These are phyloP conservation scores for Ctenoplectra terminalis DNA, from an alignment of 1,140 invertebrate genomes.

Conservation along the genomic window DNA sequence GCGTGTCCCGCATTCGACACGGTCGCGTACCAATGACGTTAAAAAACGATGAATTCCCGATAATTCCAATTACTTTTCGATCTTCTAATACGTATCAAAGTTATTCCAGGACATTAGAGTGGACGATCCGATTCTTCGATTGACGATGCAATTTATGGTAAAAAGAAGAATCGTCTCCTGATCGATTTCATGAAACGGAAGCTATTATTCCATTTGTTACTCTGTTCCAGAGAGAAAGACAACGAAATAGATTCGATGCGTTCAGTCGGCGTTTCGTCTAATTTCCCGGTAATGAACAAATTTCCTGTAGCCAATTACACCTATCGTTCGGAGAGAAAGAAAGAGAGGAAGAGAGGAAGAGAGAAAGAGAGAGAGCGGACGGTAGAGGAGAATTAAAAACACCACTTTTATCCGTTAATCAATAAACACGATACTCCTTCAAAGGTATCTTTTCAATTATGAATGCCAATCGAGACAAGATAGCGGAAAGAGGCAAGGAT, in stretches of 20 bases:
- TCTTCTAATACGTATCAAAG: no score
- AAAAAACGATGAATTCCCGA: conserved; percentile 31
- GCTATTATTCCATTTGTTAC: not conserved
- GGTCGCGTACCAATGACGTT: conserved; percentile 13
- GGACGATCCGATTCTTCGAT: not conserved
- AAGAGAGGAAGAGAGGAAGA: no score
- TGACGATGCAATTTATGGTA: not conserved
- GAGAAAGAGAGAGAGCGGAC: no score
- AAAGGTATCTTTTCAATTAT: conserved; percentile 46
- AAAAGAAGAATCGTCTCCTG: not conserved
- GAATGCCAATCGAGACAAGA: conserved; percentile 25
- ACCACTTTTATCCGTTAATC: conserved; percentile 24
- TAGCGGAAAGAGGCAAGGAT: conserved; percentile 11
- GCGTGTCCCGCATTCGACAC: conserved; percentile 53
- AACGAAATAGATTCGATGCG: not conserved
- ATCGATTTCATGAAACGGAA: not conserved
- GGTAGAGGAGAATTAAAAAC: not conserved
- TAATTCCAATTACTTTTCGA: not conserved
- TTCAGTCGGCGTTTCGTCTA: not conserved
- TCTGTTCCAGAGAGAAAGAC: not conserved
- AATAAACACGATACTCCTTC: conserved; percentile 43
- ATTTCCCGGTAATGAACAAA: not conserved
- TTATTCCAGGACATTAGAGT: not conserved
- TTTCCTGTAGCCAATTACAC: not conserved
- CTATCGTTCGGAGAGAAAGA: not conserved